Percentiles rank a stretch among this genome's conserved stretches.
Evolutionary conservation across 2,113 vertebrate species (phyloP).

Genomic region (Chloropsis hardwickii): DNA sequence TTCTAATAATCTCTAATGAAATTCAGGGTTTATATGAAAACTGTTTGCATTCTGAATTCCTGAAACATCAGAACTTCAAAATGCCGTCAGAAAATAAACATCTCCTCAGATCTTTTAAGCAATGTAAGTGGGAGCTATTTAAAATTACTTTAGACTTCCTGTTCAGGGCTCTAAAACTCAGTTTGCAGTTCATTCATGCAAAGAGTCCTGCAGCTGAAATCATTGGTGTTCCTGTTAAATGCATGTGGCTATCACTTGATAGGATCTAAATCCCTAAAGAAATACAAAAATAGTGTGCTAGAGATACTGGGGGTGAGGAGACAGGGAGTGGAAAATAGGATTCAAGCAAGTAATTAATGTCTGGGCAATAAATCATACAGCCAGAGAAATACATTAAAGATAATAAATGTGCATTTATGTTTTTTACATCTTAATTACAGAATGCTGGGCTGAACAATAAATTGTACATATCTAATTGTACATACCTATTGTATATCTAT

Average conservation of each 20-base stretch:
- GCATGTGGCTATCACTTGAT: fast-evolving
- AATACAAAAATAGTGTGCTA: neutral
- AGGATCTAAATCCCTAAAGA: neutral
- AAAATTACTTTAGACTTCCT: neutral
- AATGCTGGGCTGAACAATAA: neutral
- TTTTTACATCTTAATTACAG: neutral
- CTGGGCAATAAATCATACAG: neutral
- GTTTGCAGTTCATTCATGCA: neutral
- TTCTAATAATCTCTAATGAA: conserved; percentile 6
- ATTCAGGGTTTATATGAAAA: neutral
- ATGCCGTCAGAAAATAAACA: neutral
- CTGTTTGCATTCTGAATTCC: neutral
- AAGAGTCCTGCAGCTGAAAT: neutral
- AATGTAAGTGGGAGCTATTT: neutral
- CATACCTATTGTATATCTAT: no score
- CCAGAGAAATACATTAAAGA: neutral
- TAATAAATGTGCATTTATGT: neutral
- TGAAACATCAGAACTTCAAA: neutral
- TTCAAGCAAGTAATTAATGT: neutral
- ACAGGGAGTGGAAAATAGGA: neutral
- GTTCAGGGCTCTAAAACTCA: neutral
- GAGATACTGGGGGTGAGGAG: neutral
- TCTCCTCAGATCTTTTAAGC: neutral
- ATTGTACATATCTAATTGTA: neutral
- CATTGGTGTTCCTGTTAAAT: neutral